Evolutionary conservation across 64 coral and sea anemone species (phyloP), one percentile per base, ranked within the genome.

Genomic region (Montipora foliosa): DNA sequence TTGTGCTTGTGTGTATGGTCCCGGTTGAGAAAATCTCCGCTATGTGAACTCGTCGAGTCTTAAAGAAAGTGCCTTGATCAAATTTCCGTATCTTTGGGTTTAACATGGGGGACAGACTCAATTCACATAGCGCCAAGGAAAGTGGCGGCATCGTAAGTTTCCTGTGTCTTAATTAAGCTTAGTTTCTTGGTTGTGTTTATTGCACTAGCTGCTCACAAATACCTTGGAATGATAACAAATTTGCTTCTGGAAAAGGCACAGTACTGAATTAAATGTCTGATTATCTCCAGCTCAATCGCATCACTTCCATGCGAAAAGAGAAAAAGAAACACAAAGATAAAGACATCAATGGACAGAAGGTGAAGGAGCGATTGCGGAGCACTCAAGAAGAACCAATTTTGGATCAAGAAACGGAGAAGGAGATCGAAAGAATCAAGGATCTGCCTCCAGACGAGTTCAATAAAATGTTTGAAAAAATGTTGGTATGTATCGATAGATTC

Each of bases 401-500:
- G 5, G 80, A 92, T 77, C 89, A 98, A 86, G 96, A 98, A 83
- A 22, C 89, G 55, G 96, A 92, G 22, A 93, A 95, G 68, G 96
- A 95, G 91, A 91, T 98, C 22, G 96, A 98, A 37, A 59, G 89
- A 58, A 95, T 98, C 59, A 98, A 51, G 49, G 74, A 89, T 48
- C 48, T 95, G 84, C 89, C 96, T 44, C 64, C 89, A 60, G 96
- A 98, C 16, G 96, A 98, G 19, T 98, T 98, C 79, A 95, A 69
- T 58, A 98, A 92, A 75, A 95, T 92, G 83, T 98, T 98, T 87
- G 96, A 98, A 51, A 98, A 98, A 82, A 98, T 98, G 96, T 60
- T 98, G 96, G 96, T 98, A 78, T 89, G 96, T 92, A 73, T 20
- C 17, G 6, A 3, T 16, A 46, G 49, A 2, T 49, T 71, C 60